Conservation (phyloP, 2,797 vertebrate genomes). For the Melanotaenia boesemani region DNA sequence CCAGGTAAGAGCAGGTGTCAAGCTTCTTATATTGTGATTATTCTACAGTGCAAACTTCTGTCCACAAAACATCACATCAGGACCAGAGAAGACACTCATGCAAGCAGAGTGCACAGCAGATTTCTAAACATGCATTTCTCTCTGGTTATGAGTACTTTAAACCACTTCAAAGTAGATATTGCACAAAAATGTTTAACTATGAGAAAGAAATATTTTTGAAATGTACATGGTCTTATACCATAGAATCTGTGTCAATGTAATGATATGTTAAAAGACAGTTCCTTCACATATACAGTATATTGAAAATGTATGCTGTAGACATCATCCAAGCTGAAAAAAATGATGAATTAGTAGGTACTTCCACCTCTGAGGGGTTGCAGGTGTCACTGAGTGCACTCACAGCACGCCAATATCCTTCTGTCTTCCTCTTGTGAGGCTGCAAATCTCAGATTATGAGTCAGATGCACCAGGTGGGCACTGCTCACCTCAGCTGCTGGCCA, state of each 20-base stretch:
- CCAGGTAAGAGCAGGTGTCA: neutral
- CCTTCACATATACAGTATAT: neutral
- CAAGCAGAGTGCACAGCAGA: neutral
- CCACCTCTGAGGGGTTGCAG: conserved; percentile 18
- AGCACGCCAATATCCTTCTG: conserved; percentile 58
- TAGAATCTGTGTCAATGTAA: neutral
- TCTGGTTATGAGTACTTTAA: neutral
- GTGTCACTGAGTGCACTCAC: conserved; percentile 57
- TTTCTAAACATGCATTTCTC: neutral
- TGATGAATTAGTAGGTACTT: conserved; percentile 17
- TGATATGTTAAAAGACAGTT: neutral
- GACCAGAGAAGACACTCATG: neutral
- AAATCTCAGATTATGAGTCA: conserved; percentile 77
- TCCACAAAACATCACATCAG: conserved; percentile 5
- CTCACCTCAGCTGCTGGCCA: conserved; percentile 66
- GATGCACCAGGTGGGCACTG: conserved; percentile 70
- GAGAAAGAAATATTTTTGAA: neutral
- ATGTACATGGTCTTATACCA: neutral
- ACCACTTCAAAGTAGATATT: neutral
- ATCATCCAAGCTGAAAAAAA: conserved; percentile 3
- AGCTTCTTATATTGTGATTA: neutral
- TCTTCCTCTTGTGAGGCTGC: conserved; percentile 61
- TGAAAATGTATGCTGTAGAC: neutral
- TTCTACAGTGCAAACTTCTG: neutral
- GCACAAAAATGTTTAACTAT: neutral